These are phyloP conservation scores for Euplexia lucipara DNA, from an alignment of 2,888 invertebrate species.

Conservation along the genomic window DNA sequence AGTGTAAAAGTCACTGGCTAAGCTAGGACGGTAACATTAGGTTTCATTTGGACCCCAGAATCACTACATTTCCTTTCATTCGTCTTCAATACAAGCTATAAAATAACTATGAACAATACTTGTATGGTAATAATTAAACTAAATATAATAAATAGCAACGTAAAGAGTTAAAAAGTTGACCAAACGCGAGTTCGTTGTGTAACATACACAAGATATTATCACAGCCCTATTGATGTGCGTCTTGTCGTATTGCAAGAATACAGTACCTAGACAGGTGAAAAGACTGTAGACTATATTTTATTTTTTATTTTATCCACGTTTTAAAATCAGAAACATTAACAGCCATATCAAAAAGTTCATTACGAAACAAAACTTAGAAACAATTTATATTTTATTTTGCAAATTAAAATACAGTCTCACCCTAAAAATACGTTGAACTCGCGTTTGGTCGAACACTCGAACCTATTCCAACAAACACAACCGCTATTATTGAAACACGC, in stretches of 20 bases:
- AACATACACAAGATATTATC: conserved; percentile 81
- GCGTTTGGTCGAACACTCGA: conserved; percentile 73
- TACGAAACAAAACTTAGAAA: conserved; percentile 50
- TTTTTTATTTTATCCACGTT: conserved; percentile 32
- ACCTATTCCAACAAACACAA: conserved; percentile 70
- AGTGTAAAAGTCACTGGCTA: conserved; percentile 79
- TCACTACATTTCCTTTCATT: conserved; percentile 71
- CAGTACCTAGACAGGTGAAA: conserved; percentile 69
- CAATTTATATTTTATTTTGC: conserved; percentile 54
- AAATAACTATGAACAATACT: conserved; percentile 85
- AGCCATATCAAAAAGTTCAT: conserved; percentile 45
- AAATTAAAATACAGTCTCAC: conserved; percentile 67
- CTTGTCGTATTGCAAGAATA: conserved; percentile 71
- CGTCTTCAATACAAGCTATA: conserved; percentile 79
- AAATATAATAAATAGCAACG: conserved; percentile 70
- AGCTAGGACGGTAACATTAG: conserved; percentile 84
- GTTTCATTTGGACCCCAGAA: conserved; percentile 76
- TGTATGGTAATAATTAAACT: conserved; percentile 82
- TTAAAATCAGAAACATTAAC: conserved; percentile 42
- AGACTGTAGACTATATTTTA: conserved; percentile 65
- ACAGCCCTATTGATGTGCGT: conserved; percentile 89
- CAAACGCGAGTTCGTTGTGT: conserved; percentile 78
- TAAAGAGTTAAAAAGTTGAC: conserved; percentile 73
- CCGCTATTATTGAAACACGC: conserved; percentile 56
- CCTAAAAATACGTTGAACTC: conserved; percentile 70